Conservation (phyloP, 2,113 vertebrate genomes). For the Crotalus helleri region DNA sequence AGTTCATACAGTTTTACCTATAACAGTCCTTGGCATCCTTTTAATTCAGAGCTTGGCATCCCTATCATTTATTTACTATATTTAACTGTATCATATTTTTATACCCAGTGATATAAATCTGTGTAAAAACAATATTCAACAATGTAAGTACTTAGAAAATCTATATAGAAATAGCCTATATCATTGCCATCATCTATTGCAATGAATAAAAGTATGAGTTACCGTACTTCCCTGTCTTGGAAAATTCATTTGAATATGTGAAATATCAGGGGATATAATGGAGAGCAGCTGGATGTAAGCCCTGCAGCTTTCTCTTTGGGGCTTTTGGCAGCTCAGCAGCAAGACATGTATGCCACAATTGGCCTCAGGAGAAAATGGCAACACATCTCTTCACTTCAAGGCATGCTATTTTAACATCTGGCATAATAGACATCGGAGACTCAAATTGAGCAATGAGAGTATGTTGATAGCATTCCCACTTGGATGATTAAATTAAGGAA, state of each 20-base stretch:
- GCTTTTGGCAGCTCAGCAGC: background rate
- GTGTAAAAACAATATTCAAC: background rate
- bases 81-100: background rate
- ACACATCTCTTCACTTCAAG: slow-evolving; percentile 17
- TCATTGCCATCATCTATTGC: background rate
- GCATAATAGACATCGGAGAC: slow-evolving; percentile 2
- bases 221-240: background rate
- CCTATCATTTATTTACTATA: background rate
- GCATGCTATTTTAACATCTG: slow-evolving; percentile 18
- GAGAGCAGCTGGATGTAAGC: background rate
- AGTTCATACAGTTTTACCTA: background rate
- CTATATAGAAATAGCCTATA: background rate
- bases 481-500: slow-evolving; percentile 18
- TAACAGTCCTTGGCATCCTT: background rate
- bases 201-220: background rate
- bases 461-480: slow-evolving; percentile 6
- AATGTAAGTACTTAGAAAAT: background rate
- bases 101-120: background rate
- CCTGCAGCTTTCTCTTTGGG: slow-evolving; percentile 22
- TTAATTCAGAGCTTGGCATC: background rate
- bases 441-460: slow-evolving; percentile 2
- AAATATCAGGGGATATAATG: background rate
- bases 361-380: background rate
- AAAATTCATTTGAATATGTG: background rate
- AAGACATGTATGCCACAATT: slow-evolving; percentile 24